Evolutionary conservation across 2,113 vertebrate genomes (phyloP).

Genomic region (Notarius quadriscutis): DNA sequence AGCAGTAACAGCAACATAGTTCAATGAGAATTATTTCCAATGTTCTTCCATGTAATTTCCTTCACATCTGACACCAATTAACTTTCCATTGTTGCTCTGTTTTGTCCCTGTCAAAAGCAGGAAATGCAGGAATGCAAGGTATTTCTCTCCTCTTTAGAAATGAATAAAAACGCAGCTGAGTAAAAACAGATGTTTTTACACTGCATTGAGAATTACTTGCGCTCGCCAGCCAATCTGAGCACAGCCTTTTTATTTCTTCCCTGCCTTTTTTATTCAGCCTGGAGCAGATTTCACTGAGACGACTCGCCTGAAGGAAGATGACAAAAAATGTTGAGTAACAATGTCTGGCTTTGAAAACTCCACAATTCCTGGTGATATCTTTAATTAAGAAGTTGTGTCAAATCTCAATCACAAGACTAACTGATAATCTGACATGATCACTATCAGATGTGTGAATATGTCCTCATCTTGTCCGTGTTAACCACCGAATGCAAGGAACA

Average conservation of each 20-base stretch:
- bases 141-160: conserved; percentile 32
- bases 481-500: neutral
- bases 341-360: conserved; percentile 30
- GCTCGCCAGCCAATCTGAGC: conserved; percentile 13
- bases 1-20: too few relatives aligned
- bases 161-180: conserved; percentile 37
- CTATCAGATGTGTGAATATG: conserved; percentile 14
- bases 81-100: conserved; percentile 3
- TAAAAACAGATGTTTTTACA: conserved; percentile 51
- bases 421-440: neutral
- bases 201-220: conserved; percentile 24
- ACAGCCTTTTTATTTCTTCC: conserved; percentile 24
- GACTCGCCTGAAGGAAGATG: conserved; percentile 12
- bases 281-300: conserved; percentile 4
- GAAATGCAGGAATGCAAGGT: conserved; percentile 38
- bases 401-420: neutral
- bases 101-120: conserved; percentile 12
- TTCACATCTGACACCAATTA: conserved; percentile 24
- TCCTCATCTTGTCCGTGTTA: neutral
- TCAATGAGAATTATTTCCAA: neutral
- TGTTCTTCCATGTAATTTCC: neutral
- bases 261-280: neutral
- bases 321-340: neutral
- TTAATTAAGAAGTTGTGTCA: conserved; percentile 18
- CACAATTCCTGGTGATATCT: neutral